Percentiles rank a stretch among this genome's conserved stretches.
Conservation (phyloP, 2,113 vertebrate genomes). For the Cebus imitator region DNA sequence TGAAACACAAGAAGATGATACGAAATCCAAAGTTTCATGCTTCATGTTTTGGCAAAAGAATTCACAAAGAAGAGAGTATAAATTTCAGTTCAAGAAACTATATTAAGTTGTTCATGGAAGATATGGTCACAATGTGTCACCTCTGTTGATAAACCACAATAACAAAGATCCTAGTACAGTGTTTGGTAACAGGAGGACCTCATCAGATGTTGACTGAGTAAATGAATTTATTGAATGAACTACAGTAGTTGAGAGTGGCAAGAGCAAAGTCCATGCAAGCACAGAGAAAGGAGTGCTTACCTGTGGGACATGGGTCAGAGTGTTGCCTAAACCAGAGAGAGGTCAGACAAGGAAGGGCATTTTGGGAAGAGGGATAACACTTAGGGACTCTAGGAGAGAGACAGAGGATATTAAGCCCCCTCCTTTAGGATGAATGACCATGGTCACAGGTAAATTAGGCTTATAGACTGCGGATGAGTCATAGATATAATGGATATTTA, state of each 20-base stretch:
- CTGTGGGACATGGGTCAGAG: background rate
- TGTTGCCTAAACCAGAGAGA: background rate
- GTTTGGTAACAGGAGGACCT: background rate
- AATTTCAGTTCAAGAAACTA: background rate
- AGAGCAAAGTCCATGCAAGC: background rate
- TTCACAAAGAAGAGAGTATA: background rate
- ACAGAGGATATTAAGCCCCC: background rate
- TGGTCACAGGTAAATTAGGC: background rate
- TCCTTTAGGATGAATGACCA: background rate
- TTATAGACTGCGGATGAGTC: background rate
- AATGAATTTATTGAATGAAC: background rate
- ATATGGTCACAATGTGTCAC: background rate
- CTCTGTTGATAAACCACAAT: background rate
- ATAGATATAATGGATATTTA: background rate
- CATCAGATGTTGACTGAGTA: background rate
- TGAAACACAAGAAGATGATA: background rate
- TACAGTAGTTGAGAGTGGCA: background rate
- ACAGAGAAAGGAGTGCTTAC: background rate
- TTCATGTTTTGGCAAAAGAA: background rate
- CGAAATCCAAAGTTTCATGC: background rate
- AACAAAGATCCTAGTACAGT: background rate
- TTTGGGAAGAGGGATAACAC: background rate
- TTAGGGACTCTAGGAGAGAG: background rate
- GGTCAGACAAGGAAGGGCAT: background rate
- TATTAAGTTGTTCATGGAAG: background rate